Percentiles rank a stretch among this genome's conserved stretches.
phyloP scores from a whole-genome alignment of 2,797 vertebrate species.

The Poeciliopsis turneri region DNA sequence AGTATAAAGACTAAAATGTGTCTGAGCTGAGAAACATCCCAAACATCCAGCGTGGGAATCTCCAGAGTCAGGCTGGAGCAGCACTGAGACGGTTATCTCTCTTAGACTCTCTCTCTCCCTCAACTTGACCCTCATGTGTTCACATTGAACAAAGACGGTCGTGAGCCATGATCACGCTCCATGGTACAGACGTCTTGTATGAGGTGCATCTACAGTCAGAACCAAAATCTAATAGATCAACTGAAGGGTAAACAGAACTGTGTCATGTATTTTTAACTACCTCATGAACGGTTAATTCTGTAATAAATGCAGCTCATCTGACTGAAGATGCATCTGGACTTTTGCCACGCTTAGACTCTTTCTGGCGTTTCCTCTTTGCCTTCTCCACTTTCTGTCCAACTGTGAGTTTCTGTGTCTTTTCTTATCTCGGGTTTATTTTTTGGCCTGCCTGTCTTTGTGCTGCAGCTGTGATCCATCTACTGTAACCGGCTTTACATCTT shows the following conservation, averaged over 20 bases:
- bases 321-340: conserved; percentile 45
- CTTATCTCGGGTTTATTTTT: conserved; percentile 27
- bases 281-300: background rate
- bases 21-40: conserved; percentile 1
- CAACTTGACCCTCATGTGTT: conserved; percentile 47
- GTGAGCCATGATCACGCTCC: conserved; percentile 28
- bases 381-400: conserved; percentile 45
- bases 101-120: conserved; percentile 40
- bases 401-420: conserved; percentile 42
- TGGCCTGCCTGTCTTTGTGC: conserved; percentile 36
- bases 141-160: conserved; percentile 63
- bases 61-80: background rate
- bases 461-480: conserved; percentile 28
- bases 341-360: conserved; percentile 22
- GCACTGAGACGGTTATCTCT: conserved; percentile 37
- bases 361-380: conserved; percentile 53
- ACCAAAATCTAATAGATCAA: conserved; percentile 17
- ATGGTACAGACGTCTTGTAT: conserved; percentile 37
- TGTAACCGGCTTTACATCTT: conserved; percentile 27
- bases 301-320: conserved; percentile 31
- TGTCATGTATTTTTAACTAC: background rate
- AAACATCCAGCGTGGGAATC: background rate
- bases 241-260: background rate
- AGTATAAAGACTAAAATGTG: background rate
- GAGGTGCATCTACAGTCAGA: conserved; percentile 38